phyloP scores from a whole-genome alignment of 2,113 vertebrate genomes.

The Tragulus kanchil region DNA sequence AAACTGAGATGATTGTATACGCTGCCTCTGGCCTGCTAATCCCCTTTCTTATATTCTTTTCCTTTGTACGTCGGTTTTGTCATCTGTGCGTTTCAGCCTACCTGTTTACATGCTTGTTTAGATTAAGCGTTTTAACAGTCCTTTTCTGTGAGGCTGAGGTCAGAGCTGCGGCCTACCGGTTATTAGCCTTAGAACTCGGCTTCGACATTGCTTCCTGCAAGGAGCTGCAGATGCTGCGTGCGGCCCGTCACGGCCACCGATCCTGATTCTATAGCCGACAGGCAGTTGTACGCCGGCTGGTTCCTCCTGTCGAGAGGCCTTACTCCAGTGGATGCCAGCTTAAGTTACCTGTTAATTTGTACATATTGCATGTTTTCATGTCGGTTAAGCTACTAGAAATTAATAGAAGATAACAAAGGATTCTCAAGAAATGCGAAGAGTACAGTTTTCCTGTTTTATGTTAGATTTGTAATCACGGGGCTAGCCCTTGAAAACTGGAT shows the following conservation, averaged over 20 bases:
- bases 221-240: fast-evolving
- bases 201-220: not conserved
- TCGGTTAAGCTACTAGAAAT: not conserved
- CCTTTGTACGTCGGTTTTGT: not conserved
- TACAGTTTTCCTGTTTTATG: fast-evolving
- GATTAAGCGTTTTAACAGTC: not conserved
- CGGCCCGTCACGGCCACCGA: not conserved
- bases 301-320: too few species aligned
- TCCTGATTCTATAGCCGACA: fast-evolving
- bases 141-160: not conserved
- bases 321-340: not conserved
- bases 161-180: not conserved
- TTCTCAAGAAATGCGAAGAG: not conserved
- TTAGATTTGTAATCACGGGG: fast-evolving
- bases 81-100: not conserved
- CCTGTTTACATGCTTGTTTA: not conserved
- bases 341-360: not conserved
- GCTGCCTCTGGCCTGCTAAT: fast-evolving
- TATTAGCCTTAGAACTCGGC: not conserved
- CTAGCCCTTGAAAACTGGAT: not conserved
- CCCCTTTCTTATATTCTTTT: not conserved
- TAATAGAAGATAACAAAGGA: too few species aligned
- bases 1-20: fast-evolving
- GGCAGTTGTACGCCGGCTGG: fast-evolving
- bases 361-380: not conserved